Conservation (phyloP, 2,113 vertebrate species). For the Microtus richardsoni region DNA sequence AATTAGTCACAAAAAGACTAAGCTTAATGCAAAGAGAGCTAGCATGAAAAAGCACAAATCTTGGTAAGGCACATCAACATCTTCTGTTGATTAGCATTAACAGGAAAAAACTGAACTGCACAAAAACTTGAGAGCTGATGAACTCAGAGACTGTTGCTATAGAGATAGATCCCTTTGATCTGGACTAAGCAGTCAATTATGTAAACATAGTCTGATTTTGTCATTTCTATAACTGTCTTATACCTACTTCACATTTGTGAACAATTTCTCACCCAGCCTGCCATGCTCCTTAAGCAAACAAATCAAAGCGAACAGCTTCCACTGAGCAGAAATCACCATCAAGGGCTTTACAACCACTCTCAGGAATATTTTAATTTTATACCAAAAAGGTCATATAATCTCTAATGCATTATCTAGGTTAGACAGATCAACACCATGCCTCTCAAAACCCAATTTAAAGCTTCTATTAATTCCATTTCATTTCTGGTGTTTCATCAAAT, state of each 20-base stretch:
- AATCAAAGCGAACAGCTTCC: not conserved
- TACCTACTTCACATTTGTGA: not conserved
- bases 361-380: slow-evolving; percentile 17
- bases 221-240: slow-evolving; percentile 1
- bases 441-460: slow-evolving; percentile 36
- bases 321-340: not conserved
- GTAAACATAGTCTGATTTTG: not conserved
- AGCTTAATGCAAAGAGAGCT: not conserved
- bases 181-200: slow-evolving; percentile 43
- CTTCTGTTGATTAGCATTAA: not conserved
- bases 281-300: not conserved
- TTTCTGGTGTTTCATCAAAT: not conserved
- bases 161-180: not conserved
- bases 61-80: not conserved
- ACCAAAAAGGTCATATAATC: not conserved
- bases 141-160: not conserved
- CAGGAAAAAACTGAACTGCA: not conserved
- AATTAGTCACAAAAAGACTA: not conserved
- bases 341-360: slow-evolving; percentile 19
- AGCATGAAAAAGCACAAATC: not conserved
- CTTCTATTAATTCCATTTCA: slow-evolving; percentile 10
- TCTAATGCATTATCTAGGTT: not conserved
- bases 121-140: not conserved
- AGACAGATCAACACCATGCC: not conserved
- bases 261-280: slow-evolving; percentile 2